Percentiles rank a stretch among this genome's conserved stretches.
phyloP scores from a whole-genome alignment of 2,797 vertebrate genomes.

The Antrozous pallidus region DNA sequence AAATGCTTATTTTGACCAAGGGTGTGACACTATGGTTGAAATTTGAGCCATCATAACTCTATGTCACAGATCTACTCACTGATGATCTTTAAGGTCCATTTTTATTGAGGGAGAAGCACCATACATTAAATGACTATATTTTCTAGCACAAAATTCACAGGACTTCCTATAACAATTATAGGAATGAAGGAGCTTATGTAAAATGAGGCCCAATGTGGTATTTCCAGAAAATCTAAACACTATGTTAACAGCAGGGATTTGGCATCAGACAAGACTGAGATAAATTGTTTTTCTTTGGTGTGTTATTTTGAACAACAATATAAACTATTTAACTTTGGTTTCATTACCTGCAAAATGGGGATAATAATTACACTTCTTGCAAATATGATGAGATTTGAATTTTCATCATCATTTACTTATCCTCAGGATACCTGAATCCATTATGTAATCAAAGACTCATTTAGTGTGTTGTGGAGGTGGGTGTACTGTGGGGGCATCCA shows the following conservation, averaged over 20 bases:
- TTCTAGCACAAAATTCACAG: background rate
- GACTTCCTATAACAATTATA: background rate
- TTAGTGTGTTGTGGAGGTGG: background rate
- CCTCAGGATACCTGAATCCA: background rate
- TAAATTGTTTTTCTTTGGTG: background rate
- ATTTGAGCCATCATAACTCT: background rate
- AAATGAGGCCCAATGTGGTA: background rate
- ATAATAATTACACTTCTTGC: background rate
- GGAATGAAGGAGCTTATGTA: background rate
- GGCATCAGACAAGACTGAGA: background rate
- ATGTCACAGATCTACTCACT: background rate
- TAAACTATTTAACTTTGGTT: background rate
- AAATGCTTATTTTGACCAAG: background rate
- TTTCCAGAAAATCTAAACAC: background rate
- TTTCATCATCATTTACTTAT: background rate
- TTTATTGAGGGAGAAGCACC: background rate
- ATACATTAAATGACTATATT: background rate
- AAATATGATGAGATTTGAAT: background rate
- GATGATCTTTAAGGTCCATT: background rate
- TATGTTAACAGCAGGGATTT: background rate
- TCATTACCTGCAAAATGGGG: background rate
- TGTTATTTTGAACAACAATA: background rate
- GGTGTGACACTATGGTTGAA: background rate
- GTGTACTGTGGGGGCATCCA: background rate
- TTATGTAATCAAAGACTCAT: constrained; percentile 4